Percentiles rank a stretch among this genome's conserved stretches.
Conservation (phyloP, 1,140 invertebrate genomes). For the Eubasilissa regina region DNA sequence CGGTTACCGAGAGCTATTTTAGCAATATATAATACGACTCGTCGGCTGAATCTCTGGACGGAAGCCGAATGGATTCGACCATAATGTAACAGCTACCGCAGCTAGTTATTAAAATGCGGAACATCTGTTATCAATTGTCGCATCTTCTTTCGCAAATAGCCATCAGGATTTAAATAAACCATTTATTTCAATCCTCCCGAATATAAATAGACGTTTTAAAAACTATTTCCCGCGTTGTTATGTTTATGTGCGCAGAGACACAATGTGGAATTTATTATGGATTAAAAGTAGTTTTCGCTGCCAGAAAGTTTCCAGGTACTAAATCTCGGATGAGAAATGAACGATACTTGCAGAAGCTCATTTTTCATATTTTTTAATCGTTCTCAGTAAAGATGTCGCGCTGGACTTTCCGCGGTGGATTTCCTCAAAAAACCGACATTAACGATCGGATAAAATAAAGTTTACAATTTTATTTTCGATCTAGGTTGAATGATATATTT, state of each 20-base stretch:
- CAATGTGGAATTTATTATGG: background rate
- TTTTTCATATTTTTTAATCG: background rate
- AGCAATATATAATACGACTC: too few species aligned
- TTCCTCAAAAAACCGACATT: too few species aligned
- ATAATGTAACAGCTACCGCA: too few species aligned
- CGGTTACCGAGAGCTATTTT: too few species aligned
- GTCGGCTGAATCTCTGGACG: too few species aligned
- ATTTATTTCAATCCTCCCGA: constrained; percentile 19
- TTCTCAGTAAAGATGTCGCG: background rate
- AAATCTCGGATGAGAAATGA: background rate
- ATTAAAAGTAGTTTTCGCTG: background rate
- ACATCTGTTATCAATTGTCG: constrained; percentile 42
- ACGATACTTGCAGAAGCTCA: background rate
- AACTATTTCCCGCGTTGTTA: background rate
- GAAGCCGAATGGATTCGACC: too few species aligned
- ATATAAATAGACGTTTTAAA: constrained; percentile 41
- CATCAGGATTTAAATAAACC: background rate
- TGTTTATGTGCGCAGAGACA: constrained; percentile 8
- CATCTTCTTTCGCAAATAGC: constrained; percentile 26
- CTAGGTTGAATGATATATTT: too few species aligned
- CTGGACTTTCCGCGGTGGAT: background rate
- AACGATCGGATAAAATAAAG: too few species aligned
- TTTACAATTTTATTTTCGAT: too few species aligned
- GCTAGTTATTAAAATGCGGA: constrained; percentile 13
- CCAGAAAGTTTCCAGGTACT: background rate